Percentiles rank a stretch among this genome's conserved stretches.
phyloP scores from a whole-genome alignment of 2,888 invertebrate genomes.

The Busseola fusca region DNA sequence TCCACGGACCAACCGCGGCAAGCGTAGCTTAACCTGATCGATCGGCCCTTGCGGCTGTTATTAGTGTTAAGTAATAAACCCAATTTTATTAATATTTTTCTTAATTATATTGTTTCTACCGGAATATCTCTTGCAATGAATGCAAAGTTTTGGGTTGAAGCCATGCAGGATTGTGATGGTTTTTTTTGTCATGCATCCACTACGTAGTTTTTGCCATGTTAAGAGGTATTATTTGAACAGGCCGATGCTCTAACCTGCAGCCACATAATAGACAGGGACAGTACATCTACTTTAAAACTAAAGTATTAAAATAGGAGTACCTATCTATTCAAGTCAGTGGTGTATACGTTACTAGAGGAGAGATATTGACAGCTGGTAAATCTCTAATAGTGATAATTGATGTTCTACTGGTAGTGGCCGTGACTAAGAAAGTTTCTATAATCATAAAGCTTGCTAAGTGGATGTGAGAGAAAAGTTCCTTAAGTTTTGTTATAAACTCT shows the following conservation, averaged over 20 bases:
- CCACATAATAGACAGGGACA: conserved; percentile 1
- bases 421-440: not conserved
- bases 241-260: conserved; percentile 17
- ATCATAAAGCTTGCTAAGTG: too few relatives aligned
- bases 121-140: conserved; percentile 15
- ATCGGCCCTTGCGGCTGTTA: too few relatives aligned
- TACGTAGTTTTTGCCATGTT: conserved; percentile 30
- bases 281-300: not conserved
- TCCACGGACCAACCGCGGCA: too few relatives aligned
- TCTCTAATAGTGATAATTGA: not conserved
- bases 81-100: not conserved
- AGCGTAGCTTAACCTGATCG: too few relatives aligned
- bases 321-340: not conserved
- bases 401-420: not conserved
- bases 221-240: conserved; percentile 48
- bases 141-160: conserved; percentile 22
- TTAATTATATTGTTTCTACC: not conserved
- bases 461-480: not conserved
- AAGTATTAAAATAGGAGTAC: not conserved
- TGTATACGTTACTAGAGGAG: too few relatives aligned
- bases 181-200: conserved; percentile 29
- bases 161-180: conserved; percentile 15
- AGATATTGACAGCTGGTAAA: not conserved
- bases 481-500: not conserved
- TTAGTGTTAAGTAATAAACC: too few relatives aligned